These are phyloP conservation scores for Campylorhamphus procurvoides DNA, from an alignment of 2,113 vertebrate species.

Conservation along the genomic window DNA sequence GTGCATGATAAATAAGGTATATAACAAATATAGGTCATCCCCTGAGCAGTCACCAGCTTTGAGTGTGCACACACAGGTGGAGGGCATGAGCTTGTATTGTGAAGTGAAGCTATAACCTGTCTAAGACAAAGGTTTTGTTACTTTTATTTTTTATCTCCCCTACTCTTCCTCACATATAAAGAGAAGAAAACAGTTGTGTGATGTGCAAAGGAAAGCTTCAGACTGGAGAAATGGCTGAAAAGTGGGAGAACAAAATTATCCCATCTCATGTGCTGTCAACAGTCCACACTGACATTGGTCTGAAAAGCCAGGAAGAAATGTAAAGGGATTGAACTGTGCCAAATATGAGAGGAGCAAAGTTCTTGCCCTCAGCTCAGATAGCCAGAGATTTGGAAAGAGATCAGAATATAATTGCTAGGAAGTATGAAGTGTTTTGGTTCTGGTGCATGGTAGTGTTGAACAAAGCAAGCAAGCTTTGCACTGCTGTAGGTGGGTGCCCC, in stretches of 20 bases:
- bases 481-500: not conserved
- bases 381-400: not conserved
- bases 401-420: not conserved
- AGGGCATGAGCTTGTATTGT: not conserved
- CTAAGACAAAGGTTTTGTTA: not conserved
- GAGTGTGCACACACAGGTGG: not conserved
- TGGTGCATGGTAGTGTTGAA: not conserved
- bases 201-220: not conserved
- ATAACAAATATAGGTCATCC: not conserved
- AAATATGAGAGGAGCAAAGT: not conserved
- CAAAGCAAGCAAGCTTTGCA: not conserved
- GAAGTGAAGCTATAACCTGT: not conserved
- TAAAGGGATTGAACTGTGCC: not conserved
- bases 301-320: not conserved
- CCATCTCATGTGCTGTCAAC: rapidly evolving
- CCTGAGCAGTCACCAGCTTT: not conserved
- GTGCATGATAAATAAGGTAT: not conserved
- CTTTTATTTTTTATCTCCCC: not conserved
- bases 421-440: not conserved
- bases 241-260: not conserved
- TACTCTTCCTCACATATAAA: not conserved
- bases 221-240: not conserved
- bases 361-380: not conserved
- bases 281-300: not conserved
- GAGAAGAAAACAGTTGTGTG: not conserved